Conservation (phyloP, 2,797 vertebrate genomes). For the Poliocrania exsul region DNA sequence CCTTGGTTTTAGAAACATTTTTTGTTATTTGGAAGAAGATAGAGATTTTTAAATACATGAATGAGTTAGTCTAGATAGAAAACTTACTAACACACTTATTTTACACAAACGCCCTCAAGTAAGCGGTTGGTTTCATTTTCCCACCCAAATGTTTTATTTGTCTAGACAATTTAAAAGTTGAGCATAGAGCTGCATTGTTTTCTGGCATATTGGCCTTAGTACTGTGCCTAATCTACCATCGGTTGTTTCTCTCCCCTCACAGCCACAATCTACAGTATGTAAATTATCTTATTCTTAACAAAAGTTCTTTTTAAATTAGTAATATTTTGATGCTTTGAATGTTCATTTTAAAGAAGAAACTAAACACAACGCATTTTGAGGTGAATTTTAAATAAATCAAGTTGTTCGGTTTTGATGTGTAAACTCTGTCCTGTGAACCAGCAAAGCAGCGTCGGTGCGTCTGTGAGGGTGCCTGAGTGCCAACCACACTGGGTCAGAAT, state of each 20-base stretch:
- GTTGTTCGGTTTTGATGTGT: constrained; percentile 70
- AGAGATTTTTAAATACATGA: constrained; percentile 47
- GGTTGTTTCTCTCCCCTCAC: constrained; percentile 36
- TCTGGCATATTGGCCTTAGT: constrained; percentile 51
- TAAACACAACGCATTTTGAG: constrained; percentile 77
- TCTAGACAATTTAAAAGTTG: constrained; percentile 36
- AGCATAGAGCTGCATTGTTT: constrained; percentile 43
- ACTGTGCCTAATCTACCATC: constrained; percentile 58
- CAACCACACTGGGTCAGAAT: background rate
- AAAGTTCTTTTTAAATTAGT: constrained; percentile 70
- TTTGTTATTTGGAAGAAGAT: constrained; percentile 56
- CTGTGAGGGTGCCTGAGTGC: background rate
- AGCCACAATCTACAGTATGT: constrained; percentile 55
- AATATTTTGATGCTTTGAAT: constrained; percentile 76
- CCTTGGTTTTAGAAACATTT: constrained; percentile 61
- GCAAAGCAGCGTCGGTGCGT: background rate
- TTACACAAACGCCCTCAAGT: background rate
- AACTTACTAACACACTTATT: constrained; percentile 61
- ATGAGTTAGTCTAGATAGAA: constrained; percentile 60
- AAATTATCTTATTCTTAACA: constrained; percentile 70
- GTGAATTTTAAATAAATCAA: constrained; percentile 79
- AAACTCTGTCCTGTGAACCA: constrained; percentile 61
- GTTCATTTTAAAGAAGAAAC: constrained; percentile 72
- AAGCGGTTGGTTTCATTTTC: constrained; percentile 12
- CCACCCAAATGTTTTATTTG: background rate